Conservation (phyloP, 2,113 vertebrate genomes). For the Greenwoodochromis staneri region DNA sequence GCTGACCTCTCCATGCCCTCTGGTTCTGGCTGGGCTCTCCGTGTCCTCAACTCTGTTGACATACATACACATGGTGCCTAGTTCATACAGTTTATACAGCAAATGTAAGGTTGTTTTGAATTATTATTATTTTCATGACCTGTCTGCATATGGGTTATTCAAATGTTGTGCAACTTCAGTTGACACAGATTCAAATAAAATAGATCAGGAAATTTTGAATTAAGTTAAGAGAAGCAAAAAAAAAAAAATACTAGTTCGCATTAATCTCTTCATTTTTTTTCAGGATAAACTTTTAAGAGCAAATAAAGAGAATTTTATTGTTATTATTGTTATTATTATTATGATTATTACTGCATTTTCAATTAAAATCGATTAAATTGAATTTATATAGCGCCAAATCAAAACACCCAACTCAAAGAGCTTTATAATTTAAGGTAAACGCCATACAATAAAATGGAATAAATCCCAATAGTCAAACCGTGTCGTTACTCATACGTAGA, state of each 20-base stretch:
- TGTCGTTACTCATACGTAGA: accelerated
- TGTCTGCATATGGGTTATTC: neutral
- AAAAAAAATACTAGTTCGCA: accelerated
- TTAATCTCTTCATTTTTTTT: neutral
- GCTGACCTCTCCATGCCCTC: constrained; percentile 56
- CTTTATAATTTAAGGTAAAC: neutral
- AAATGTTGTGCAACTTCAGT: neutral
- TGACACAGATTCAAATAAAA: neutral
- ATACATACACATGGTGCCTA: constrained; percentile 7
- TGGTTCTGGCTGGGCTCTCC: constrained; percentile 25
- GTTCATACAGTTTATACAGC: neutral
- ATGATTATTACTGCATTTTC: neutral
- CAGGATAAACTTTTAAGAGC: neutral
- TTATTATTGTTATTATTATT: neutral
- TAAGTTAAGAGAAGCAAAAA: neutral
- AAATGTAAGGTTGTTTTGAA: accelerated
- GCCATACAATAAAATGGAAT: neutral
- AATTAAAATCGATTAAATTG: accelerated
- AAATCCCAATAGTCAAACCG: neutral
- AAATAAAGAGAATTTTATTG: neutral
- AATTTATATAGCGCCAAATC: neutral
- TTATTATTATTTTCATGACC: neutral
- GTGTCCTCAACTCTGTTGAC: constrained; percentile 36
- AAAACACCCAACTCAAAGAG: neutral
- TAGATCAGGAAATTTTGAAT: neutral